Evolutionary conservation across 2,113 vertebrate species (phyloP), one percentile per base, ranked within the genome.

Genomic region (Ondatra zibethicus): DNA sequence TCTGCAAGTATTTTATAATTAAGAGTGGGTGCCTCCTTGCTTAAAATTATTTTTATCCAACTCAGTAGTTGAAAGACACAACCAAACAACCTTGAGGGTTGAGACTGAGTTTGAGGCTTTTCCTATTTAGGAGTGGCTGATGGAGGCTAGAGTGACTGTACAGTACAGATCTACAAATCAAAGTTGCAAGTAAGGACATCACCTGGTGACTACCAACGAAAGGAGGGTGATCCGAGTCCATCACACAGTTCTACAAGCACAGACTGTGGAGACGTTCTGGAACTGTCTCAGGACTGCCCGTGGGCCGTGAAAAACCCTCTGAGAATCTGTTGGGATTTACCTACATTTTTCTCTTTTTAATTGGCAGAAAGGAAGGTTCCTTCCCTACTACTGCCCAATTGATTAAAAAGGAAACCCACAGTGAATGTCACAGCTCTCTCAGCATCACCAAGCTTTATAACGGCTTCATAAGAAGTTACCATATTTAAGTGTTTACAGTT

Each of bases 341-440:
- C 84, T 52, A 63, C 84, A 95, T 91, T 96, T 93, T 91, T n/a
- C 36, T 33, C 10, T 85, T 94, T 94, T 93, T 92, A 97, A 97
- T 88, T 86, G 93, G 96, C 88, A 97, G 97, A 97, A 97, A 94
- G 90, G 93, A 91, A 91, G 80, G 94, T 94, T 92, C 19, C 47
- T 95, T 95, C 90, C 92, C 92, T 91, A 86, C 97, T 25, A 0
- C 45, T 85, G 95, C 65, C 29, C 88, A 92, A 94, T 76, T 78
- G 92, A 97, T 95, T 82, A 90, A 93, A 96, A 96, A 96, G 93
- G 85, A 97, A 97, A 95, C 93, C 94, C 92, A 96, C 70, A 92
- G 78, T 86, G 61, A 93, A 96, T 92, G 96, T 95, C 92, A 96
- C 90, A 96, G 19, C 47, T 87, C 33, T 84, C 87, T 97, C n/a